Evolutionary conservation across 53 echinoderm and acorn worm genomes (phyloP).

Genomic region (Paelopatides confundens): DNA sequence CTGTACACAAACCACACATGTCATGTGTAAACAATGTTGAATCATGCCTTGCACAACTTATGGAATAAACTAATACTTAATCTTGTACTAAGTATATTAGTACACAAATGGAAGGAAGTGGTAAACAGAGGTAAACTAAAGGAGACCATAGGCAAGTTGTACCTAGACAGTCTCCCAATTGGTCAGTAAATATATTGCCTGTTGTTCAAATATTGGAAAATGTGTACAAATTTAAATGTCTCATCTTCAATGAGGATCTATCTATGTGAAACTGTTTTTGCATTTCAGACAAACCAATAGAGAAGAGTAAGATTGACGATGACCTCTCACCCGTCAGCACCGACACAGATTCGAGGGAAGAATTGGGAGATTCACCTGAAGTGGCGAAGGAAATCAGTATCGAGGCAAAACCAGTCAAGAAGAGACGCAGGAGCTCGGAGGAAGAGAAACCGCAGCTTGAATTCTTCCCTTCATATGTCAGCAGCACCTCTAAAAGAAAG

Average conservation of each 20-base stretch:
- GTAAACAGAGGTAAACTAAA: too few species aligned
- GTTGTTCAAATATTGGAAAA: too few species aligned
- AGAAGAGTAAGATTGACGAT: slow-evolving; percentile 44
- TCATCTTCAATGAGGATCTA: background rate
- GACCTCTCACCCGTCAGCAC: slow-evolving; percentile 37
- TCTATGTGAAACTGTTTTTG: background rate
- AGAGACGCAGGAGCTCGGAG: slow-evolving; percentile 3
- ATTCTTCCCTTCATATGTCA: slow-evolving; percentile 8
- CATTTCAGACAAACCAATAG: slow-evolving; percentile 15
- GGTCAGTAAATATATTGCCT: too few species aligned
- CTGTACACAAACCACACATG: too few species aligned
- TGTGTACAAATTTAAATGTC: background rate
- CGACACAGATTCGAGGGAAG: slow-evolving; percentile 18
- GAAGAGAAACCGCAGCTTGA: slow-evolving; percentile 31
- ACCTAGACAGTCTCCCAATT: too few species aligned
- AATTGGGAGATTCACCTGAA: slow-evolving; percentile 22
- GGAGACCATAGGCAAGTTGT: too few species aligned
- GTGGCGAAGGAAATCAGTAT: background rate
- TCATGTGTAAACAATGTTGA: too few species aligned
- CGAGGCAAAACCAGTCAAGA: background rate
- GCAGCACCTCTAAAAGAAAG: slow-evolving; percentile 2
- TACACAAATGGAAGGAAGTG: too few species aligned
- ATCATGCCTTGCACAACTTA: too few species aligned
- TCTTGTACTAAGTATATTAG: too few species aligned
- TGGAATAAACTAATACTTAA: too few species aligned